Conservation (phyloP, 2,888 invertebrate species). For the Xestoiulus laeticollis region DNA sequence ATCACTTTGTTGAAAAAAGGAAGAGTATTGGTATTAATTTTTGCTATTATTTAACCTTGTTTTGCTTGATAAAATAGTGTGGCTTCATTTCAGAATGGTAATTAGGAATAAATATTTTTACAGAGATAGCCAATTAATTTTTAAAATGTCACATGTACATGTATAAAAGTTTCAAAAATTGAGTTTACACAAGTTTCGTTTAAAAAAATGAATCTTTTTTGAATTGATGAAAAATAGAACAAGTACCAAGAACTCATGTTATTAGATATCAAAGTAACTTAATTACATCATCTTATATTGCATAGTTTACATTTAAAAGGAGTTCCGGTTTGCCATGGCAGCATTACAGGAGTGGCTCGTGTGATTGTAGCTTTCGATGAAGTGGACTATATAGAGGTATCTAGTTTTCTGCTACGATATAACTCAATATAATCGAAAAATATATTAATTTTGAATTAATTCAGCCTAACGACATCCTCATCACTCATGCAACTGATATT, state of each 20-base stretch:
- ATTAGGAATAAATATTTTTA: no score
- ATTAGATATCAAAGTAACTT: background rate
- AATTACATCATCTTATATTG: background rate
- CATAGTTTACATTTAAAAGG: conserved; percentile 64
- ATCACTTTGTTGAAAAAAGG: no score
- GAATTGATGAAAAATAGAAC: no score
- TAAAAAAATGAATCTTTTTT: no score
- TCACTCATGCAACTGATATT: conserved; percentile 80
- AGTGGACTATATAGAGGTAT: conserved; percentile 66
- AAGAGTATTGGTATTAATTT: no score
- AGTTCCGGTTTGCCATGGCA: conserved; percentile 77
- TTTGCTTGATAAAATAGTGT: no score
- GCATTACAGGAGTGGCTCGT: conserved; percentile 74
- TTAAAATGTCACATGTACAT: no score
- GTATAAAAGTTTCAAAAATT: no score
- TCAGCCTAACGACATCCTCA: conserved; percentile 76
- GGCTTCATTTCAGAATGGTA: no score
- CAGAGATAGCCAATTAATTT: no score
- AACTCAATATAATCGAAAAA: background rate
- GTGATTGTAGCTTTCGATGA: conserved; percentile 75
- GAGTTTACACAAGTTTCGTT: no score
- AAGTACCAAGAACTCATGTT: background rate
- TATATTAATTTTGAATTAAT: conserved; percentile 48
- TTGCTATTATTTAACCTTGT: no score
- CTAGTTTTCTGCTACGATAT: background rate